Percentiles rank a stretch among this genome's conserved stretches.
Evolutionary conservation across 2,888 invertebrate species (phyloP).

Genomic region (Drosophila algonquin): DNA sequence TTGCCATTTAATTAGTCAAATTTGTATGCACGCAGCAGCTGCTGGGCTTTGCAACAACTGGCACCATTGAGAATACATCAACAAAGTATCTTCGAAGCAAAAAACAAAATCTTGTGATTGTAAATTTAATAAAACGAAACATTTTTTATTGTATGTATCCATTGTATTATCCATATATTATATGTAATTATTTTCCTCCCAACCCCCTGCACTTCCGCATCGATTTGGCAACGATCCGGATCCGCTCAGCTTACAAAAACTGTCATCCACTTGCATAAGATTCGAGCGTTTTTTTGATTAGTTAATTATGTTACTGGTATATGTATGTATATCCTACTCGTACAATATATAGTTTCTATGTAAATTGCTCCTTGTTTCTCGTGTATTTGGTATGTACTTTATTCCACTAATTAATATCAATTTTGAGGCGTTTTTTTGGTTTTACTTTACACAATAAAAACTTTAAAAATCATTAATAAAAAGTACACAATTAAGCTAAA

Average conservation of each 20-base stretch:
- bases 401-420: conserved; percentile 39
- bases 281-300: conserved; percentile 45
- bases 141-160: conserved; percentile 61
- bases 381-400: conserved; percentile 45
- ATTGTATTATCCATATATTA: conserved; percentile 46
- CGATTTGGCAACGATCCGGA: conserved; percentile 31
- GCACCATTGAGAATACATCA: conserved; percentile 33
- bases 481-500: conserved; percentile 24
- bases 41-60: conserved; percentile 42
- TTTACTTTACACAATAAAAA: conserved; percentile 65
- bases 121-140: conserved; percentile 73
- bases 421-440: conserved; percentile 44
- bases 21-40: conserved; percentile 62
- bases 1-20: conserved; percentile 70
- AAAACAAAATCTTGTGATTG: conserved; percentile 72
- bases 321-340: conserved; percentile 39
- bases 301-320: conserved; percentile 33
- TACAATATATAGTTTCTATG: conserved; percentile 51
- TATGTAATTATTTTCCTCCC: conserved; percentile 19
- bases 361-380: conserved; percentile 45
- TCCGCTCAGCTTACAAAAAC: conserved; percentile 35
- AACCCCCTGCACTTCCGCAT: conserved; percentile 31
- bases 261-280: conserved; percentile 9
- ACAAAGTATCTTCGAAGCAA: conserved; percentile 46
- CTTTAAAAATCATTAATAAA: conserved; percentile 41